Percentiles rank a stretch among this genome's conserved stretches.
These are phyloP conservation scores for Drosophila tropicalis DNA, from an alignment of 1,140 invertebrate species.

Conservation along the genomic window DNA sequence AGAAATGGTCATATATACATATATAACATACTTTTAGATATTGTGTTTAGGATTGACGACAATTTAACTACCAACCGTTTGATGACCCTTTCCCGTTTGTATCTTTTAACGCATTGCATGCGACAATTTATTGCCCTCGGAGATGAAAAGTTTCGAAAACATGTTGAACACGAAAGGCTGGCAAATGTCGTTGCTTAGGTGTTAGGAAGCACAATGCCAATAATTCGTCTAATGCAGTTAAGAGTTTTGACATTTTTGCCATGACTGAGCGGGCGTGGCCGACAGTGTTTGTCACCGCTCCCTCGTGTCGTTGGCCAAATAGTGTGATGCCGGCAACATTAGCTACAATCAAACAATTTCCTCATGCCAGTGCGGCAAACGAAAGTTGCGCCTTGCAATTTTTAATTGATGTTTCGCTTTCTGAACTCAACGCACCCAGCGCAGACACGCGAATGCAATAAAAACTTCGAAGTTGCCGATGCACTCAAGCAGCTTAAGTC, in stretches of 20 bases:
- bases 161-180: not conserved
- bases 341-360: conserved; percentile 50
- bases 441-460: conserved; percentile 56
- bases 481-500: conserved; percentile 34
- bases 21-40: too few species aligned
- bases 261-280: conserved; percentile 14
- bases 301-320: conserved; percentile 14
- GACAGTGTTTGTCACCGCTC: conserved; percentile 20
- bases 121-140: too few species aligned
- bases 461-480: conserved; percentile 22
- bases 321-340: conserved; percentile 25
- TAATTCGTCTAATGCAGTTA: not conserved
- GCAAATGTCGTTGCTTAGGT: not conserved
- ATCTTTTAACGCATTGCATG: too few species aligned
- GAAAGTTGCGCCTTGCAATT: conserved; percentile 61
- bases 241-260: not conserved
- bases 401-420: conserved; percentile 75
- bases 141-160: not conserved
- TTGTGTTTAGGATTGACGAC: too few species aligned
- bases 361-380: conserved; percentile 59
- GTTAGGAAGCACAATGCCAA: not conserved
- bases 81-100: too few species aligned
- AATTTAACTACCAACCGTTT: too few species aligned
- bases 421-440: conserved; percentile 61
- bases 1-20: too few species aligned